Evolutionary conservation across 2,797 vertebrate genomes (phyloP), one percentile per base, ranked within the genome.

Genomic region (Bradypodion pumilum): DNA sequence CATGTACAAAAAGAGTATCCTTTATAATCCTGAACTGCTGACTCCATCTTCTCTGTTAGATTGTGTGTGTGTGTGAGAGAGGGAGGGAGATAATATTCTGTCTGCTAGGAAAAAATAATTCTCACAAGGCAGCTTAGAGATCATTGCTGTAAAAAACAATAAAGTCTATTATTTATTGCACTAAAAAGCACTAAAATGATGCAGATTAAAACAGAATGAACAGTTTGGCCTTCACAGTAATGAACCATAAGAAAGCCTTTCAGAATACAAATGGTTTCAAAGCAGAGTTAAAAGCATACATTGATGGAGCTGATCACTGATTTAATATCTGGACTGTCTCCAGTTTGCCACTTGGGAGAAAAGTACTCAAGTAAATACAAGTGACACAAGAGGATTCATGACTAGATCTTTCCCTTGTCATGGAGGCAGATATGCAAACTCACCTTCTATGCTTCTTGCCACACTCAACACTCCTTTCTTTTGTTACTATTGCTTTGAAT

Each of bases 91-190:
- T 15, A 56, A 62, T 78, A n/a, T 63, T 27, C 59, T 78, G 60
- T 13, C 37, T 63, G 27, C 23, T 63, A n/a, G 59, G 15, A 19
- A 37, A 12, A 8, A 13, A 62, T 21, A 78, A 56, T 29, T 78
- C 37, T 63, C 75, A n/a, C 59, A 63, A 78, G 37, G 59, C 37
- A 62, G 75, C 59, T 63, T 78, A 78, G 25, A 78, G 75, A 78
- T 78, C 60, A 63, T 44, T 78, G 75, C 59, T 62, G 5, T 63
- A 42, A 78, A n/a, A 63, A 63, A n/a, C 40, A n/a, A 63, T 10
- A 78, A 44, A 21, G 27, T 21, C 27, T 27, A 63, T n/a, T n/a
- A n/a, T n/a, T n/a, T n/a, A 63, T 40, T 40, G 42, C 27, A n/a
- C n/a, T 42, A 42, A 10, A 27, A 29, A 60, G 9, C 75, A 62